A percentile compares a stretch with the other conserved stretches of the same genome.
Evolutionary conservation across 2,888 invertebrate genomes (phyloP).

Genomic region (Dolichomitus sp.): DNA sequence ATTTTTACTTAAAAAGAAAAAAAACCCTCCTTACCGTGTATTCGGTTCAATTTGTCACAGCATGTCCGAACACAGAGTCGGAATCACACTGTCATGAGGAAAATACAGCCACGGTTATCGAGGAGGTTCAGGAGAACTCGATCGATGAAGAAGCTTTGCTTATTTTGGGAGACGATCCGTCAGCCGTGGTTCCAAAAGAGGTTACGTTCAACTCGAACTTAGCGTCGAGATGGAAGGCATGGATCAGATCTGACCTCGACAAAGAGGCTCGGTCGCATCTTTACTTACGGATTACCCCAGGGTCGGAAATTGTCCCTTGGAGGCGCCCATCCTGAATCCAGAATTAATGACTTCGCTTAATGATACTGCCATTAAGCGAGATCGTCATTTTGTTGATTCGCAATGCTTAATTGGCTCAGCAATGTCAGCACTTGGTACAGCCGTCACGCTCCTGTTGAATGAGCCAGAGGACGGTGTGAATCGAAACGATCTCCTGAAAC

Average conservation of each 20-base stretch:
- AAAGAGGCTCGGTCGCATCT: conserved; percentile 59
- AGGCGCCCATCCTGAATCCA: conserved; percentile 61
- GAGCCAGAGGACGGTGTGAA: neutral
- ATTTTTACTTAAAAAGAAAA: too few relatives aligned
- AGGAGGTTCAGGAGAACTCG: neutral
- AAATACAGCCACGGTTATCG: neutral
- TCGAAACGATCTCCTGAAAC: conserved; percentile 16
- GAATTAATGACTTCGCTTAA: conserved; percentile 48
- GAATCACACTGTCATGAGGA: neutral
- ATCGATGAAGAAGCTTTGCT: neutral
- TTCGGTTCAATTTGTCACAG: neutral
- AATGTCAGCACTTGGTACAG: conserved; percentile 53
- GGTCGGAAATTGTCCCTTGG: conserved; percentile 59
- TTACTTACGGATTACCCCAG: conserved; percentile 58
- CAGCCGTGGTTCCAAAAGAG: neutral
- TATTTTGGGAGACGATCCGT: neutral
- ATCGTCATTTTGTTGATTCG: conserved; percentile 60
- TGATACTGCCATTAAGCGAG: neutral
- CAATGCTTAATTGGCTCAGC: conserved; percentile 62
- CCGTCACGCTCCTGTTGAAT: conserved; percentile 38
- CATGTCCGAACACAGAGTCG: conserved; percentile 5
- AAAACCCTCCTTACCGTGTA: too few relatives aligned
- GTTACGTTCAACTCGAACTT: neutral
- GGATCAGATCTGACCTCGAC: conserved; percentile 52
- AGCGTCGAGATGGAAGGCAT: conserved; percentile 49